Conservation (phyloP, 2,888 invertebrate genomes). For the Spatulosminthurus flaviceps region DNA sequence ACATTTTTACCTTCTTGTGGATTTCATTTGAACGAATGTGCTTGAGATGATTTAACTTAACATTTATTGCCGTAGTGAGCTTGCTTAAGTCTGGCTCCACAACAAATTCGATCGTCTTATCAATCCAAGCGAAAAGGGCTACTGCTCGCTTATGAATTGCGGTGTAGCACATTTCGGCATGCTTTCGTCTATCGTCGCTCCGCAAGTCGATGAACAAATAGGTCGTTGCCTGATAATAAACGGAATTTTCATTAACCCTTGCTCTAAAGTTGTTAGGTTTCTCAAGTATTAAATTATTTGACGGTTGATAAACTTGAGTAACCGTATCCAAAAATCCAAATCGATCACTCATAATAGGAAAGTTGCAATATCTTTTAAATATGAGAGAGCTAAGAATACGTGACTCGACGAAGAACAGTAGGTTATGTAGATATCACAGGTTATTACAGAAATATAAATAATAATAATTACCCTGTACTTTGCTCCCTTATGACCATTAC, state of each 20-base stretch:
- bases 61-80: constrained; percentile 53
- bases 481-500: background rate
- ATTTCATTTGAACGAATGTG: constrained; percentile 55
- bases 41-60: constrained; percentile 51
- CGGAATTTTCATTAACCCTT: too few relatives aligned
- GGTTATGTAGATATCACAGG: too few relatives aligned
- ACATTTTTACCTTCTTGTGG: constrained; percentile 51
- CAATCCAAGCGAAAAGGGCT: constrained; percentile 62
- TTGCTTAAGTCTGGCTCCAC: constrained; percentile 54
- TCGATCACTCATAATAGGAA: too few relatives aligned
- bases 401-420: too few relatives aligned
- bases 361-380: too few relatives aligned
- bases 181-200: constrained; percentile 55
- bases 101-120: constrained; percentile 59
- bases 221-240: constrained; percentile 55
- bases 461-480: background rate
- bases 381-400: too few relatives aligned
- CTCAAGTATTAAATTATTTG: too few relatives aligned
- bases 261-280: too few relatives aligned
- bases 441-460: background rate
- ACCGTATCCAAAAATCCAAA: too few relatives aligned
- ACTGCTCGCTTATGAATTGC: constrained; percentile 61
- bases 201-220: constrained; percentile 62
- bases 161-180: constrained; percentile 61
- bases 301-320: too few relatives aligned